A percentile compares a stretch with the other conserved stretches of the same genome.
Evolutionary conservation across 2,888 invertebrate genomes (phyloP).

Genomic region (Pyrochroa serraticornis): DNA sequence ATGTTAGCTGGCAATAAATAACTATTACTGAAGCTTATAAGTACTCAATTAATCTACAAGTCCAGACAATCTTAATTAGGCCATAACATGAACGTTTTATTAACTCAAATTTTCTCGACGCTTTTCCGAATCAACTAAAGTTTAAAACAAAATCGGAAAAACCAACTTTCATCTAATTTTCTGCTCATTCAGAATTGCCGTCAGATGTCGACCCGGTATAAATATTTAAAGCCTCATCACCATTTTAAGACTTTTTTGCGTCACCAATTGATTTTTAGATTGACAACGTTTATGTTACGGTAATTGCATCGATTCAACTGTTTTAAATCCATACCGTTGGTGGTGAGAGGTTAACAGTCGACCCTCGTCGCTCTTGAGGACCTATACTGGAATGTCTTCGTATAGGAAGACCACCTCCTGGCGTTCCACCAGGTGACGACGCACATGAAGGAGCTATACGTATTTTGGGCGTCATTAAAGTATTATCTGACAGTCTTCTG

Average conservation of each 20-base stretch:
- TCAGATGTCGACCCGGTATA: slow-evolving; percentile 12
- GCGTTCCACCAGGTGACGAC: slow-evolving; percentile 76
- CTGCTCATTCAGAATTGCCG: slow-evolving; percentile 23
- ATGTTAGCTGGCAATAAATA: slow-evolving; percentile 25
- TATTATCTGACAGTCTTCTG: slow-evolving; percentile 89
- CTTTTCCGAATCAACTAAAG: neutral
- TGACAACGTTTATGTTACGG: slow-evolving; percentile 11
- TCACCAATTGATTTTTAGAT: neutral
- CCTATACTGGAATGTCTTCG: slow-evolving; percentile 91
- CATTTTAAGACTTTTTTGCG: neutral
- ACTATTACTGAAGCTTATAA: slow-evolving; percentile 28
- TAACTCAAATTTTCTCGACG: slow-evolving; percentile 1
- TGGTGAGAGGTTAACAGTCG: slow-evolving; percentile 84
- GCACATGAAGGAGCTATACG: slow-evolving; percentile 88
- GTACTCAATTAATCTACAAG: slow-evolving; percentile 13
- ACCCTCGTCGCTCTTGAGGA: slow-evolving; percentile 85
- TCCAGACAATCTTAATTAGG: slow-evolving; percentile 4
- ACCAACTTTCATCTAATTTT: slow-evolving; percentile 19
- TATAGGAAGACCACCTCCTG: slow-evolving; percentile 79
- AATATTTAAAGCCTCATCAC: slow-evolving; percentile 9
- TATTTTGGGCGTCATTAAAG: slow-evolving; percentile 88
- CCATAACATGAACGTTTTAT: slow-evolving; percentile 21
- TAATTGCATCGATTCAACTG: neutral
- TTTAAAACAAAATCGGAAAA: slow-evolving; percentile 5
- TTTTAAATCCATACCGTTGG: slow-evolving; percentile 74